Evolutionary conservation across 2,888 invertebrate species (phyloP).

Genomic region (Uloborus plumipes): DNA sequence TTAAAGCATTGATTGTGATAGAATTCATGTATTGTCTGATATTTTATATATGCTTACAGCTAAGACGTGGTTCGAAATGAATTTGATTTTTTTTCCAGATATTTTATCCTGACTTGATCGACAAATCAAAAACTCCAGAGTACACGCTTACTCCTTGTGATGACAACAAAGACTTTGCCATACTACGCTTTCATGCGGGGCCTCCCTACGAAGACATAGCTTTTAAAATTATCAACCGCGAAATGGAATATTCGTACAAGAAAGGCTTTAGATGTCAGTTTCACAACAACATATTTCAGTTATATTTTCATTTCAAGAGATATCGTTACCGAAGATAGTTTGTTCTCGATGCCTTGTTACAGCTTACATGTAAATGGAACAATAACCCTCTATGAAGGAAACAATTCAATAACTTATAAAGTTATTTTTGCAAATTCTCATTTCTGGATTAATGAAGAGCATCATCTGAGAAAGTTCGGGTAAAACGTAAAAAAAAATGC

Average conservation of each 20-base stretch:
- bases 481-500: too few species aligned
- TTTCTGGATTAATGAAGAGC: too few species aligned
- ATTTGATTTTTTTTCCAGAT: slow-evolving; percentile 75
- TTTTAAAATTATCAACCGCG: slow-evolving; percentile 97
- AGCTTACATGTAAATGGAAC: too few species aligned
- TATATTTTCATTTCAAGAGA: slow-evolving; percentile 99
- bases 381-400: too few species aligned
- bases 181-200: slow-evolving; percentile 95
- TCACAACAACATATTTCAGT: slow-evolving; percentile 98
- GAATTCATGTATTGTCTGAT: too few species aligned
- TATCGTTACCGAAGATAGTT: slow-evolving; percentile 86
- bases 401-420: too few species aligned
- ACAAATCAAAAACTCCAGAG: slow-evolving; percentile 91
- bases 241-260: slow-evolving; percentile 99
- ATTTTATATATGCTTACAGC: too few species aligned
- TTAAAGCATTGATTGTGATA: too few species aligned
- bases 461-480: too few species aligned
- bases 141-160: slow-evolving; percentile 92
- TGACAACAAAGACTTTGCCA: slow-evolving; percentile 95
- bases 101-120: slow-evolving; percentile 98
- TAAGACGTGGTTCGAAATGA: too few species aligned
- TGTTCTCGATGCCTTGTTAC: too few species aligned
- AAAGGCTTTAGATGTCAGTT: slow-evolving; percentile 98
- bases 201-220: slow-evolving; percentile 99
- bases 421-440: too few species aligned